Base-by-base conservation (phyloP, 2,113 vertebrate species). In the Sturnira hondurensis region DNA sequence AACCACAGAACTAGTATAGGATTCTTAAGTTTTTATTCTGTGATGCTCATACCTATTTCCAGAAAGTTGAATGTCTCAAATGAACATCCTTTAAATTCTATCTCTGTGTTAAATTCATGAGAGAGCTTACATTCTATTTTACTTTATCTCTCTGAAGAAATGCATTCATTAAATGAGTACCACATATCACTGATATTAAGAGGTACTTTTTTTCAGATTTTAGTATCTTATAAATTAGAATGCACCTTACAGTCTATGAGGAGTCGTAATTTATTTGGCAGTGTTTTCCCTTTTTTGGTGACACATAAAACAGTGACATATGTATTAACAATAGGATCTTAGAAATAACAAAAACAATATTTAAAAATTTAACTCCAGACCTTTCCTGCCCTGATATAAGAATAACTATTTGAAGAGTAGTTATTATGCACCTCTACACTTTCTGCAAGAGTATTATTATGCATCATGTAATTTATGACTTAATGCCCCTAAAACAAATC, bases 201-300 rank as follows among this genome's bases (percentile, higher is more conserved):
- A 20, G 13, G 13, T 12, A 45, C 4, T 52, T 36, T 74, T 74
- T 74, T 74, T 56, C 47, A 20, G 56, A 93, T 95, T 87, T 96
- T 89, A 81, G 83, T 28, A 52, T 81, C 58, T 80, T 81, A 70
- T 58, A 80, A 88, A 68, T 86, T 95, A 91, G 74, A 93, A 96
- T 83, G 78, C 54, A 77, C 54, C 54, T 95, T 38, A 76, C 5
- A 31, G 15, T 54, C 63, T 68, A 73, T 41, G 3, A 36, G 14
- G 89, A 89, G 45, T 92, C 68, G 36, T 58, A n/a, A 92, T 83
- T 93, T 90, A 71, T 63, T 50, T 82, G 68, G 4, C 19, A 89
- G 16, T 33, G 16, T 95, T 86, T 93, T 86, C 54, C 67, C n/a
- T 83, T 86, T 85, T 84, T 77, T 77, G 38, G 31, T 14, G 28